Conservation (phyloP, 1,140 invertebrate species). For the Schlechtendalia chinensis region DNA sequence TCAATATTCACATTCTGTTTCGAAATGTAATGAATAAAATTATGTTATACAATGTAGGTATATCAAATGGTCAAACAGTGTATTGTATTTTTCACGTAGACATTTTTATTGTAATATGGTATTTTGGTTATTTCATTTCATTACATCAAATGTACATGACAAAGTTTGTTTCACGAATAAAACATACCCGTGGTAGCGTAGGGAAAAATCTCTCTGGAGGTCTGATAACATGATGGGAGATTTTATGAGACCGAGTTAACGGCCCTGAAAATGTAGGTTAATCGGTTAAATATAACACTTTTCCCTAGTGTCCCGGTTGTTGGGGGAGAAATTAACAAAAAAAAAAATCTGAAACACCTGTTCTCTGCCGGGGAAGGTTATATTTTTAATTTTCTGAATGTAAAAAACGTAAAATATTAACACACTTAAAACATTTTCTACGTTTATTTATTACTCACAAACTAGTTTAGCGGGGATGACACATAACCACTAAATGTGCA, state of each 20-base stretch:
- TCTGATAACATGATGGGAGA: background rate
- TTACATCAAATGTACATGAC: too few relatives aligned
- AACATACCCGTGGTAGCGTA: too few relatives aligned
- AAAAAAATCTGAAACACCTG: background rate
- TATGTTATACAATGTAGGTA: too few relatives aligned
- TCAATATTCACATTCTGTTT: too few relatives aligned
- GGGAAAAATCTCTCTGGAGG: too few relatives aligned
- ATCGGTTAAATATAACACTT: background rate
- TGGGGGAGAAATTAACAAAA: background rate
- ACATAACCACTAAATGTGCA: background rate
- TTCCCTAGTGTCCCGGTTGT: background rate
- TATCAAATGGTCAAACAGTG: too few relatives aligned
- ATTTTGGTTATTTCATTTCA: too few relatives aligned
- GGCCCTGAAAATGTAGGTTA: background rate
- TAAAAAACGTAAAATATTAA: background rate
- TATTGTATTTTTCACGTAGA: too few relatives aligned
- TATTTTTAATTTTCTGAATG: conserved; percentile 1
- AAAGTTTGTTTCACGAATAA: too few relatives aligned
- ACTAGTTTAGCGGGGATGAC: background rate
- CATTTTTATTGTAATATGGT: too few relatives aligned
- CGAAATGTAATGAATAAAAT: too few relatives aligned
- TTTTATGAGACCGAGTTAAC: background rate
- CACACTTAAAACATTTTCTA: background rate
- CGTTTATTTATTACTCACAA: background rate
- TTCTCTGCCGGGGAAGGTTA: background rate